Evolutionary conservation across 2,797 vertebrate genomes (phyloP), one percentile per base, ranked within the genome.

Genomic region (Oreochromis mossambicus): DNA sequence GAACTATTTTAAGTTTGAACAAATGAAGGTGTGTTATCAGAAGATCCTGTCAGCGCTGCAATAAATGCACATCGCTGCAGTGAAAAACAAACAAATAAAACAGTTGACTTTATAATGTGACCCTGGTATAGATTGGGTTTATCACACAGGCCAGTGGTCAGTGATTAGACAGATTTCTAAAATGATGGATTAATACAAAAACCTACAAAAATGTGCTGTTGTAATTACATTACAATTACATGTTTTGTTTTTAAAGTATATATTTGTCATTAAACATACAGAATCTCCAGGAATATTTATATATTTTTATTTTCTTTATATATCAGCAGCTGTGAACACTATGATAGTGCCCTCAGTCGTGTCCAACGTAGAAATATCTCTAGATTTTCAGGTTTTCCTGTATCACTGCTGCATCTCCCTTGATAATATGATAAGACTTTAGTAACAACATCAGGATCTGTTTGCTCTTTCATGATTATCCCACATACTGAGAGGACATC

Each of bases 151-250:
- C 1, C 61, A 8, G 61, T 5, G 34, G 4, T 5, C 26, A 21
- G 34, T 21, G 34, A 38, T 2, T 8, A 5, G 7, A 38, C 61
- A 38, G 61, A 41, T 41, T 41, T 41, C 2, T 68, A 29, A 56
- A 56, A 29, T 15, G 55, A 56, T 56, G 54, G 54, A 29, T 26
- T 56, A 8, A 41, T 68, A 24, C 12, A 14, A 66, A 66, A 41
- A 21, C 0, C 1, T 21, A 0, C 19, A 41, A 0, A 66, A 14
- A 21, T 5, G 56, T 66, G 10, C 61, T 63, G 10, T 36, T 63
- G 58, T 12, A 36, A 5, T 63, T 56, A 0, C 14, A 56, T 56
- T 0, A 56, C 24, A 56, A 56, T 5, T 0, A 56, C 54, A 56
- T 56, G 26, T 32, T 56, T 63, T 7, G 17, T n/a, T 38, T 63